Evolutionary conservation across 2,113 vertebrate genomes (phyloP).

Genomic region (Alligator sinensis): DNA sequence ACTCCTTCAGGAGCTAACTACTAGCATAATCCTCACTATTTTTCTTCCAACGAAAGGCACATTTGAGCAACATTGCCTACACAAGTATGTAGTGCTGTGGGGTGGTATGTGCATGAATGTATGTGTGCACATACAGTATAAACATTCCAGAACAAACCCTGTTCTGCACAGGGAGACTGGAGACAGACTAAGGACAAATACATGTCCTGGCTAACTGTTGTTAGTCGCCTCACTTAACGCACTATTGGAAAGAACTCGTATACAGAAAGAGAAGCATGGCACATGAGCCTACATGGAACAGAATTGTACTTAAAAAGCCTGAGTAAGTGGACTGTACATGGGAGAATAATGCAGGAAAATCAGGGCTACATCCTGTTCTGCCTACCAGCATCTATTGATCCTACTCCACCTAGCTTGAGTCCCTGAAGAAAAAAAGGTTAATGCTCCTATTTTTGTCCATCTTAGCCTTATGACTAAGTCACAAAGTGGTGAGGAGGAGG

Average conservation of each 20-base stretch:
- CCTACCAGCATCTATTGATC: too few species aligned
- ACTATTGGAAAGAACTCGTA: slow-evolving; percentile 23
- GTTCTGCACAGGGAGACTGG: slow-evolving; percentile 48
- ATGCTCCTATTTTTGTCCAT: too few species aligned
- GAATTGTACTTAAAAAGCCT: neutral
- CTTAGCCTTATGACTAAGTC: too few species aligned
- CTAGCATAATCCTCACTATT: neutral
- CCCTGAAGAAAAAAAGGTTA: too few species aligned
- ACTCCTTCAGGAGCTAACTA: neutral
- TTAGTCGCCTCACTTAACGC: neutral
- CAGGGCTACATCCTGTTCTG: neutral
- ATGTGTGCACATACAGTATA: neutral
- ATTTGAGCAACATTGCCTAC: neutral
- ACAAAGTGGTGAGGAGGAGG: too few species aligned
- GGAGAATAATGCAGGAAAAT: neutral
- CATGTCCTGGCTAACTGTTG: slow-evolving; percentile 15
- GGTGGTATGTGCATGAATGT: neutral
- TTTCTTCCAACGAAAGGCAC: neutral
- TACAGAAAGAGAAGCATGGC: neutral
- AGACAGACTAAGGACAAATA: slow-evolving; percentile 52
- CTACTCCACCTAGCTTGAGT: too few species aligned
- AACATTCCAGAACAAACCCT: slow-evolving; percentile 28
- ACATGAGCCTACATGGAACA: neutral
- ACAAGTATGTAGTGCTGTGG: neutral
- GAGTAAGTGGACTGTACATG: accelerated